phyloP scores from a whole-genome alignment of 2,797 vertebrate genomes.

The Percopsis omiscomaycus region DNA sequence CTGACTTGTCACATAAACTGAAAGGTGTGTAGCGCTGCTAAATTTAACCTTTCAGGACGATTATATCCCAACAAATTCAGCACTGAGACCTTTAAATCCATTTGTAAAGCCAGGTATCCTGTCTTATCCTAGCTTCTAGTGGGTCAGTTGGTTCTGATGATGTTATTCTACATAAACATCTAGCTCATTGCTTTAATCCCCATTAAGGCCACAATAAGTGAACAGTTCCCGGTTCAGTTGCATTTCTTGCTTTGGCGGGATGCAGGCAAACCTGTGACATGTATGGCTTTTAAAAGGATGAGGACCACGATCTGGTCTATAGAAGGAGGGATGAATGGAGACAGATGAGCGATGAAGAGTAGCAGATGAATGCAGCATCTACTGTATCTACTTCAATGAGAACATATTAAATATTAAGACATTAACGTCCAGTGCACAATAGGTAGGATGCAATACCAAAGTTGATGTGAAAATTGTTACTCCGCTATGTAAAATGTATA shows the following conservation, averaged over 20 bases:
- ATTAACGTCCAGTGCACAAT: not conserved
- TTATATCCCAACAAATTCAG: not conserved
- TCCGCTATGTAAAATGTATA: too few species aligned
- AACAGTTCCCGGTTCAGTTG: too few species aligned
- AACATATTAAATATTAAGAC: conserved; percentile 6
- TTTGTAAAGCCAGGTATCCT: too few species aligned
- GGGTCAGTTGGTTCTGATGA: too few species aligned
- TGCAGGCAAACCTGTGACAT: not conserved
- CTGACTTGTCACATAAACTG: not conserved
- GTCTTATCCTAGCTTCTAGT: too few species aligned
- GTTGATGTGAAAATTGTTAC: too few species aligned
- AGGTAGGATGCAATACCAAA: too few species aligned
- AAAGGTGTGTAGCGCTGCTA: not conserved
- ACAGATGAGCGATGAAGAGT: not conserved
- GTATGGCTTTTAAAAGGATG: conserved; percentile 11
- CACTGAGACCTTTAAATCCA: not conserved
- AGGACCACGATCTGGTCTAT: conserved; percentile 21
- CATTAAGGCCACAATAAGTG: too few species aligned
- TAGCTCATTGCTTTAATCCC: too few species aligned
- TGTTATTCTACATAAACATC: too few species aligned
- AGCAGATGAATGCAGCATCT: conserved; percentile 12
- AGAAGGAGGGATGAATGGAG: conserved; percentile 4
- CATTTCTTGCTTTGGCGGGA: too few species aligned
- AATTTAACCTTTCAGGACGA: not conserved
- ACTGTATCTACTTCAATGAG: too few species aligned